Percentiles rank a stretch among this genome's conserved stretches.
Evolutionary conservation across 1,140 invertebrate species (phyloP).

Genomic region (Drosophila jambulina): DNA sequence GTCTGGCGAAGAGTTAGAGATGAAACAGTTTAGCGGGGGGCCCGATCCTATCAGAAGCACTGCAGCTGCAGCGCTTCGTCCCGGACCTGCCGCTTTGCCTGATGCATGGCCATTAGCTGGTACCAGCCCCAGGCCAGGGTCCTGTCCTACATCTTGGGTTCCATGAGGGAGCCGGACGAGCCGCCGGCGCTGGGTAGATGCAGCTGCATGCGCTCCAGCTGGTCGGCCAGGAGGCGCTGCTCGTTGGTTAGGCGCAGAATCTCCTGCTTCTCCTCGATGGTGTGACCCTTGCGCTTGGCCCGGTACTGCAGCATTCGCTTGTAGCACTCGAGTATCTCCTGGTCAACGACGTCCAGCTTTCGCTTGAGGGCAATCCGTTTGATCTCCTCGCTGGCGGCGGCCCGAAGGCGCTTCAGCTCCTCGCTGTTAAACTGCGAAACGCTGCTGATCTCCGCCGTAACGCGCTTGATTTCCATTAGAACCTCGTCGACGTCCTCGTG

Average conservation of each 20-base stretch:
- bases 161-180: constrained; percentile 14
- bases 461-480: constrained; percentile 92
- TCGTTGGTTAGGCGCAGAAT: constrained; percentile 88
- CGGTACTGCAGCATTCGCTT: constrained; percentile 91
- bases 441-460: constrained; percentile 91
- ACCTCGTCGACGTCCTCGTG: constrained; percentile 92
- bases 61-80: constrained; percentile 55
- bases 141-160: constrained; percentile 74
- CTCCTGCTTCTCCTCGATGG: constrained; percentile 93
- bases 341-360: constrained; percentile 89
- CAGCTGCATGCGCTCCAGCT: constrained; percentile 81
- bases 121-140: constrained; percentile 74
- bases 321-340: constrained; percentile 92
- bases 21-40: too few relatives aligned
- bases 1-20: constrained; percentile 17
- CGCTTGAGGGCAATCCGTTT: constrained; percentile 89
- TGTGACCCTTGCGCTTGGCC: constrained; percentile 91
- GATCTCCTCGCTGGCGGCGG: constrained; percentile 88
- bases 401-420: constrained; percentile 88
- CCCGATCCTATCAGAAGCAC: constrained; percentile 35
- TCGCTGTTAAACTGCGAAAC: constrained; percentile 90
- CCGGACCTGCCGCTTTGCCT: constrained; percentile 56
- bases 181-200: constrained; percentile 14
- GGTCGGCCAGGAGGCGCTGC: constrained; percentile 87
- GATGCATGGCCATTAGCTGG: constrained; percentile 75